These are phyloP conservation scores for Coracopsis vasa DNA, from an alignment of 2,113 vertebrate species.

Conservation along the genomic window DNA sequence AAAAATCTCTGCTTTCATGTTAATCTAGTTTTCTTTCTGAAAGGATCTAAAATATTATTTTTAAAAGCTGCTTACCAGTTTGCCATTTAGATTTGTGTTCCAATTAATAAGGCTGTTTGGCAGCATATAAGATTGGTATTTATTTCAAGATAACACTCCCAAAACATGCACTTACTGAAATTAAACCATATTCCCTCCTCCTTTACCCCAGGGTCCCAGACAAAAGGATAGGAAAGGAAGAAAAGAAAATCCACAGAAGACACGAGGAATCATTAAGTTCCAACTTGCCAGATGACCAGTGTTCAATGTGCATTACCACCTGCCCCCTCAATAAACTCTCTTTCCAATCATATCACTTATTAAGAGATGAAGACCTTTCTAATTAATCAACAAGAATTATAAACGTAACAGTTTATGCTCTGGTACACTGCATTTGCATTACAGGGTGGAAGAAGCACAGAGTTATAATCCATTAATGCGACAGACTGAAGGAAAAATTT, in stretches of 20 bases:
- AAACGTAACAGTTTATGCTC: not conserved
- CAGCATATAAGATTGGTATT: not conserved
- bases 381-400: not conserved
- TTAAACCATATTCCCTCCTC: fast-evolving
- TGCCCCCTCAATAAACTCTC: not conserved
- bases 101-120: not conserved
- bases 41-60: not conserved
- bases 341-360: not conserved
- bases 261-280: not conserved
- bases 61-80: not conserved
- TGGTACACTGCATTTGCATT: not conserved
- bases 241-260: not conserved
- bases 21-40: not conserved
- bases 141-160: not conserved
- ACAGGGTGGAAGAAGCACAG: not conserved
- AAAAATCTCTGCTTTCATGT: not conserved
- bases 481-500: not conserved
- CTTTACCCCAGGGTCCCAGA: not conserved
- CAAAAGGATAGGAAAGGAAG: not conserved
- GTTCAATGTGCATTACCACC: not conserved
- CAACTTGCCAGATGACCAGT: not conserved
- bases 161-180: not conserved
- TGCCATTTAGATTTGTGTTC: not conserved
- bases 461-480: not conserved
- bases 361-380: not conserved